phyloP scores from a whole-genome alignment of 2,113 vertebrate species.

The Corythornis cristatus region DNA sequence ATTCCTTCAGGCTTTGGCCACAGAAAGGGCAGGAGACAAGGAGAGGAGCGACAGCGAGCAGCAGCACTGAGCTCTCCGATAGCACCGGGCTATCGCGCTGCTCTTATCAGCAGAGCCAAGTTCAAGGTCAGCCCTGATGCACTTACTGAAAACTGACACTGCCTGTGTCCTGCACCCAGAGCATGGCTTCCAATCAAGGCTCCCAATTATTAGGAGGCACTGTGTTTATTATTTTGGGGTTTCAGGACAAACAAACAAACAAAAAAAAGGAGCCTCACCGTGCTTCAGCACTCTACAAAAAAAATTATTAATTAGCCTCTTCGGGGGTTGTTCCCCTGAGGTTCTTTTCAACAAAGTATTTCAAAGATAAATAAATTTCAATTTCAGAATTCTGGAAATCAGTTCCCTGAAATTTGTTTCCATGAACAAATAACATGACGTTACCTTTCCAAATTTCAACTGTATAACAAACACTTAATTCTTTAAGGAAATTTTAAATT shows the following conservation, averaged over 20 bases:
- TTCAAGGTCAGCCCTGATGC: conserved; percentile 61
- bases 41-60: neutral
- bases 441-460: neutral
- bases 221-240: conserved; percentile 7
- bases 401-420: neutral
- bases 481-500: neutral
- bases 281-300: neutral
- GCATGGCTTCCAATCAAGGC: neutral
- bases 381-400: conserved; percentile 7
- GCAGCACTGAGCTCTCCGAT: neutral
- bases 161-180: conserved; percentile 6
- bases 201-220: conserved; percentile 7
- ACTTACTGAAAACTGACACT: conserved; percentile 54
- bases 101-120: conserved; percentile 23
- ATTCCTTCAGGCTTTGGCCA: neutral
- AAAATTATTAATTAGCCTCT: neutral
- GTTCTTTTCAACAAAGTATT: conserved; percentile 1
- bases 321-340: neutral
- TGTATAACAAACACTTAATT: neutral
- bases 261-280: neutral
- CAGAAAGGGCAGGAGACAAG: neutral
- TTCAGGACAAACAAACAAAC: neutral
- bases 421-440: fast-evolving
- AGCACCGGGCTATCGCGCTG: neutral
- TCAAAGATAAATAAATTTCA: conserved; percentile 25